Evolutionary conservation across 2,797 vertebrate species (phyloP).

Genomic region (Petrocephalus schoutedeni): DNA sequence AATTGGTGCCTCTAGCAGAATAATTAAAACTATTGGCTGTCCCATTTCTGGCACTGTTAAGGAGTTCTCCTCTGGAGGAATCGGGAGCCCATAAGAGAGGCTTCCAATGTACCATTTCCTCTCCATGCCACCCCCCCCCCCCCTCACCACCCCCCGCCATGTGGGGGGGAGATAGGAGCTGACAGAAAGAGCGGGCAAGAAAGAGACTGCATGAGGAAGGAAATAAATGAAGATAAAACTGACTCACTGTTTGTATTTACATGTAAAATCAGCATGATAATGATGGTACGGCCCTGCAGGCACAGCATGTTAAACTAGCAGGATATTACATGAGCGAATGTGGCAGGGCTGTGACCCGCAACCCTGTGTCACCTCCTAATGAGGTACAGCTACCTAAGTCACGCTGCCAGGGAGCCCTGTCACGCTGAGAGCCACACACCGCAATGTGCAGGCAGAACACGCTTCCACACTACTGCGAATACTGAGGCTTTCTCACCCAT

Average conservation of each 20-base stretch:
- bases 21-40: constrained; percentile 70
- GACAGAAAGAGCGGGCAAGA: neutral
- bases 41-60: constrained; percentile 32
- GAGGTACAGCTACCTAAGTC: constrained; percentile 17
- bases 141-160: neutral
- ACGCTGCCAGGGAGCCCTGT: neutral
- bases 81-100: constrained; percentile 8
- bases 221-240: constrained; percentile 16
- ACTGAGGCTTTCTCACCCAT: constrained; percentile 22
- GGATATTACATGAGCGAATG: constrained; percentile 27
- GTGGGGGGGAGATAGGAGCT: neutral
- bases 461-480: constrained; percentile 28
- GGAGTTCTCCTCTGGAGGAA: constrained; percentile 33
- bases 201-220: no score
- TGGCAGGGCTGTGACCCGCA: neutral
- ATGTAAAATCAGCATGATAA: constrained; percentile 27
- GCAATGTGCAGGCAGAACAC: constrained; percentile 22
- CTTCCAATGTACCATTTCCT: neutral
- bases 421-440: constrained; percentile 21
- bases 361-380: constrained; percentile 11
- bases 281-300: constrained; percentile 8
- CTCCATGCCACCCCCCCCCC: no score
- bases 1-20: constrained; percentile 60
- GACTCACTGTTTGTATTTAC: constrained; percentile 19
- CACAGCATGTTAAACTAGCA: constrained; percentile 25